Evolutionary conservation across 2,113 vertebrate species (phyloP).

Genomic region (Alouatta palliata): DNA sequence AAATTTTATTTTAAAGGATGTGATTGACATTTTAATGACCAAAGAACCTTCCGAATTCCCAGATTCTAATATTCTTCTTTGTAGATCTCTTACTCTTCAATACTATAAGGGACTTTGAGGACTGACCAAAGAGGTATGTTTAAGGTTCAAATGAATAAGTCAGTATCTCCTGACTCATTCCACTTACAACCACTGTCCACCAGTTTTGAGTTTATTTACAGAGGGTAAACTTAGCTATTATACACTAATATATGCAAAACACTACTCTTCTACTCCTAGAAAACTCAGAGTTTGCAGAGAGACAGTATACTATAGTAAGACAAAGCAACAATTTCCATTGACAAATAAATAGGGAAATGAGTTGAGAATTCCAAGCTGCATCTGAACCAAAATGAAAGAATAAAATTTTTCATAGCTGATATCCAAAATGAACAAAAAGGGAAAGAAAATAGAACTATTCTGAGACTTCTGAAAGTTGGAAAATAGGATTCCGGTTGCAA

Average conservation of each 20-base stretch:
- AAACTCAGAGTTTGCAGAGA: not conserved
- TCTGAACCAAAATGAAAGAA: not conserved
- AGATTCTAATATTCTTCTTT: not conserved
- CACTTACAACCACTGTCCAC: not conserved
- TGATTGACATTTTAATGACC: not conserved
- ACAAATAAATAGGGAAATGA: not conserved
- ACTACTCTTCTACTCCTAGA: not conserved
- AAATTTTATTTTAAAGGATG: slow-evolving; percentile 31
- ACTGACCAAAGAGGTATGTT: not conserved
- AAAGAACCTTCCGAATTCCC: not conserved
- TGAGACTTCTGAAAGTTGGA: not conserved
- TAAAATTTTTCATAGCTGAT: not conserved
- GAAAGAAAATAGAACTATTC: not conserved
- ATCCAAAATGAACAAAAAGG: slow-evolving; percentile 46
- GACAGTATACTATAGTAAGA: not conserved
- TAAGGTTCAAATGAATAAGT: not conserved
- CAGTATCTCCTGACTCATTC: not conserved
- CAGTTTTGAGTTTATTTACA: not conserved
- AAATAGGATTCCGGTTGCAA: not conserved
- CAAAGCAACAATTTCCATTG: slow-evolving; percentile 28
- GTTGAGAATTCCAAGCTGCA: not conserved
- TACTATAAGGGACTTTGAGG: not conserved
- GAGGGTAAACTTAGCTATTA: not conserved
- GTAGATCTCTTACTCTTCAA: not conserved
- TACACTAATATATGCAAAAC: not conserved